Evolutionary conservation across 2,888 invertebrate species (phyloP).

Genomic region (Torymus texanus): DNA sequence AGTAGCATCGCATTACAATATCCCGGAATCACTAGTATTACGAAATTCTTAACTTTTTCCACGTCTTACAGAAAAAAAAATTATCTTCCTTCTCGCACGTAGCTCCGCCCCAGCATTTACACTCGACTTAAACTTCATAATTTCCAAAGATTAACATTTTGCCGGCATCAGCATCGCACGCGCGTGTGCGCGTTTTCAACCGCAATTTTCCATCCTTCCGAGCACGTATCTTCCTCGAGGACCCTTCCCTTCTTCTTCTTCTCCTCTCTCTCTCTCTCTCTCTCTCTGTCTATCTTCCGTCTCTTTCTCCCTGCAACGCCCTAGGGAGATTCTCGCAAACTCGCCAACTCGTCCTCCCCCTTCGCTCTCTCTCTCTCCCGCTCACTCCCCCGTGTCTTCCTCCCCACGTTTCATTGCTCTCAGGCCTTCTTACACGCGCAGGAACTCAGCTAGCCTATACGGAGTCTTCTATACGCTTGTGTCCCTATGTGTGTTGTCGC

Average conservation of each 20-base stretch:
- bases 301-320: constrained; percentile 42
- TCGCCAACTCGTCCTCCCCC: constrained; percentile 35
- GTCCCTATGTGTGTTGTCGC: too few species aligned
- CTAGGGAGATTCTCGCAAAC: constrained; percentile 55
- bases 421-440: not conserved
- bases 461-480: too few species aligned
- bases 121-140: constrained; percentile 9
- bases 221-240: constrained; percentile 21
- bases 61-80: too few species aligned
- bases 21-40: too few species aligned
- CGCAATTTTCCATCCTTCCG: constrained; percentile 48
- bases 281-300: not conserved
- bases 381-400: not conserved
- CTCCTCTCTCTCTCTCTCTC: constrained; percentile 33
- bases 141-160: constrained; percentile 50
- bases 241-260: constrained; percentile 4
- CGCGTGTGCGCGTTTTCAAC: constrained; percentile 17
- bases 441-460: too few species aligned
- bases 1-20: too few species aligned
- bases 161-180: constrained; percentile 4
- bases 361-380: not conserved
- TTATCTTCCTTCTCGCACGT: too few species aligned
- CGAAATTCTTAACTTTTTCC: too few species aligned
- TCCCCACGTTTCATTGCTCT: constrained; percentile 10
- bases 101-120: not conserved